A percentile compares a stretch with the other conserved stretches of the same genome.
Evolutionary conservation across 2,888 invertebrate species (phyloP).

Genomic region (Chrysolina oricalcia): DNA sequence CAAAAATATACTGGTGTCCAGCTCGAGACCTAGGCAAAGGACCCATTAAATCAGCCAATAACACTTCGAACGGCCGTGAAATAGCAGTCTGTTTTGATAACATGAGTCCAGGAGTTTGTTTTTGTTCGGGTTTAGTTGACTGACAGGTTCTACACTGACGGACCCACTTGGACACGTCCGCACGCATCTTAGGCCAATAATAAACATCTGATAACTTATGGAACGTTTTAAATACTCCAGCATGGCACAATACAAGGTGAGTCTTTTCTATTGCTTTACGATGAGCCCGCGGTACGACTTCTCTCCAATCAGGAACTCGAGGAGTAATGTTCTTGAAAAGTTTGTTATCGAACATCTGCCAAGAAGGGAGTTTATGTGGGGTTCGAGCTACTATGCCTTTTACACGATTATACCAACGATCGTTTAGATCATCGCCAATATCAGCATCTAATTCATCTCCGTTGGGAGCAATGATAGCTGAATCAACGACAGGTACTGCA

Average conservation of each 20-base stretch:
- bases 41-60: constrained; percentile 49
- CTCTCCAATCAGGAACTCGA: not conserved
- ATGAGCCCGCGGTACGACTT: not conserved
- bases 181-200: constrained; percentile 40
- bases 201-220: constrained; percentile 27
- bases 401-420: not conserved
- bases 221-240: constrained; percentile 43
- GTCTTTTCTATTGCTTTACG: constrained; percentile 3
- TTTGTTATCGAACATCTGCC: not conserved
- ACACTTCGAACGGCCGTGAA: constrained; percentile 44
- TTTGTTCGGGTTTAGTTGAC: constrained; percentile 35
- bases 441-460: not conserved
- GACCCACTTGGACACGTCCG: constrained; percentile 1
- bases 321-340: not conserved
- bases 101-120: constrained; percentile 41
- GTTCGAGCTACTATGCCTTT: not conserved
- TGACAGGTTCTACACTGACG: constrained; percentile 13
- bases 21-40: too few relatives aligned
- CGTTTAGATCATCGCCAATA: not conserved
- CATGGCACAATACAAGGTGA: not conserved
- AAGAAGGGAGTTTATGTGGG: not conserved
- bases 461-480: not conserved
- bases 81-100: not conserved
- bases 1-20: too few relatives aligned
- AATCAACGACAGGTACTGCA: constrained; percentile 26